Evolutionary conservation across 2,113 vertebrate species (phyloP).

Genomic region (Rhea americana): DNA sequence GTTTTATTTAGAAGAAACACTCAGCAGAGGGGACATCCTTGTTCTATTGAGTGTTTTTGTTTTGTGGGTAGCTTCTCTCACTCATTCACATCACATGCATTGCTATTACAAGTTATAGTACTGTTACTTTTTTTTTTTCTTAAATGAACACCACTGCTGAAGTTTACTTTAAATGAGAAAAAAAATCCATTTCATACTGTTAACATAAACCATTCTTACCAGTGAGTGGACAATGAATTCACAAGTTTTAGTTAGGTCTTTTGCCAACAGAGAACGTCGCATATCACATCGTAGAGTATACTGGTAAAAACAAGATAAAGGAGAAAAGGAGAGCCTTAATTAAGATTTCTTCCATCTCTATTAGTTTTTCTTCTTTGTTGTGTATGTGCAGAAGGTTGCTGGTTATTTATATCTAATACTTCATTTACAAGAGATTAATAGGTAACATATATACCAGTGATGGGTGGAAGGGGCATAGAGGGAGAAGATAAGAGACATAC

Average conservation of each 20-base stretch:
- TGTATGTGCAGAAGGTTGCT: background rate
- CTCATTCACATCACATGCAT: accelerated
- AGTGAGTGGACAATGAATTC: conserved; percentile 95
- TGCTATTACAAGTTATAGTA: background rate
- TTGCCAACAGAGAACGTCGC: conserved; percentile 90
- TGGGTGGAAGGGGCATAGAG: background rate
- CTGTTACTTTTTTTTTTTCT: background rate
- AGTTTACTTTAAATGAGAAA: background rate
- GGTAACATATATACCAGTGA: background rate
- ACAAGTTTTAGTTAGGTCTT: conserved; percentile 92
- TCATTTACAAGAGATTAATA: background rate
- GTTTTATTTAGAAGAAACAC: background rate
- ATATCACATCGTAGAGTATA: conserved; percentile 95
- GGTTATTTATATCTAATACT: background rate
- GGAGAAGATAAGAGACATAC: background rate
- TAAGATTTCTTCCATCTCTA: background rate
- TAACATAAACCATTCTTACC: conserved; percentile 72
- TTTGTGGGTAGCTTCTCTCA: background rate
- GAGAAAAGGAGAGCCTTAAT: background rate
- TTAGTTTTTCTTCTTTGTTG: background rate
- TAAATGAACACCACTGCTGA: background rate
- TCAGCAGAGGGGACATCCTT: background rate
- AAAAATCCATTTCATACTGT: background rate
- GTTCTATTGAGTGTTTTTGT: background rate
- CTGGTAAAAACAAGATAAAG: conserved; percentile 59